Conservation (phyloP, 1,140 invertebrate genomes). For the Wiebesia pumilae region DNA sequence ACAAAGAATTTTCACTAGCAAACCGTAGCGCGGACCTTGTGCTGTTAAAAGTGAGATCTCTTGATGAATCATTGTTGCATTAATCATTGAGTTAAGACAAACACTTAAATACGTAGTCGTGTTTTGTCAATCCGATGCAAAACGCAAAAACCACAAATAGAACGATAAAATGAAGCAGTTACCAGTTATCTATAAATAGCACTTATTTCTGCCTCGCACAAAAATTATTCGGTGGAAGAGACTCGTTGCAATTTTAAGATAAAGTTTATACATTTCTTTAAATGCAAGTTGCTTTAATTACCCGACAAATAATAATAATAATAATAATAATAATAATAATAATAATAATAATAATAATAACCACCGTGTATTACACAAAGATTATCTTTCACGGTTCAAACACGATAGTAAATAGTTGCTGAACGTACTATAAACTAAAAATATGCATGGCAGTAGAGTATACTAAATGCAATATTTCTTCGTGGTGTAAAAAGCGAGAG, state of each 20-base stretch:
- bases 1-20: background rate
- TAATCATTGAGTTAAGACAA: conserved; percentile 27
- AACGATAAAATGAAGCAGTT: conserved; percentile 31
- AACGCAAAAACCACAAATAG: conserved; percentile 6
- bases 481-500: background rate
- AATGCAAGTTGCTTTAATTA: background rate
- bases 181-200: background rate
- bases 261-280: background rate
- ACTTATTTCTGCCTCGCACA: conserved; percentile 41
- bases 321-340: too few relatives aligned
- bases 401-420: too few relatives aligned
- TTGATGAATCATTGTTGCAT: conserved; percentile 34
- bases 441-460: background rate
- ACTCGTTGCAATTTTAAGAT: background rate
- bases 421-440: background rate
- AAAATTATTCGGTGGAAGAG: background rate
- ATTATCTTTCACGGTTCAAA: background rate
- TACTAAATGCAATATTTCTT: background rate
- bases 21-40: conserved; percentile 33
- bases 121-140: conserved; percentile 9
- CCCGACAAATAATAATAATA: background rate
- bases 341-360: too few relatives aligned
- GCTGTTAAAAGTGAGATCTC: conserved; percentile 29
- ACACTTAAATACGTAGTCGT: conserved; percentile 17
- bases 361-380: background rate